phyloP scores from a whole-genome alignment of 2,888 invertebrate species.

The Pseudolycoriella hygida region DNA sequence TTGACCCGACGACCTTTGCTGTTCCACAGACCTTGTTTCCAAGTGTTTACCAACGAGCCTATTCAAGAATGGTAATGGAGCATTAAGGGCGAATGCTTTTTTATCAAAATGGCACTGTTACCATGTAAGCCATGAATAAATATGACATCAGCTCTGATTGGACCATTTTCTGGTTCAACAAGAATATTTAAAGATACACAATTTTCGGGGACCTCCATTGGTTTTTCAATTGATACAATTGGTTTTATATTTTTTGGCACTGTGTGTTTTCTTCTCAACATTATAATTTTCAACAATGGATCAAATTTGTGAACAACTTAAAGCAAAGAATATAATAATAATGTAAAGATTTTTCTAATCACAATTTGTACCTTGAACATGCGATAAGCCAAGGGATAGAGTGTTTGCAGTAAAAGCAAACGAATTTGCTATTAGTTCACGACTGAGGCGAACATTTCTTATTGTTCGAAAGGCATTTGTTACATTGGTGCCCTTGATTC shows the following conservation, averaged over 20 bases:
- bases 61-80: conserved; percentile 12
- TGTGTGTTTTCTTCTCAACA: conserved; percentile 20
- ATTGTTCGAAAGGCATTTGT: conserved; percentile 16
- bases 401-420: conserved; percentile 27
- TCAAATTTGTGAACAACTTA: conserved; percentile 19
- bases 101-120: conserved; percentile 17
- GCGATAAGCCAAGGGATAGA: conserved; percentile 24
- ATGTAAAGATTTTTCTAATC: background rate
- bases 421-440: conserved; percentile 23
- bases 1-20: conserved; percentile 25
- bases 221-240: background rate
- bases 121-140: conserved; percentile 70
- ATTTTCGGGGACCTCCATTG: conserved; percentile 13
- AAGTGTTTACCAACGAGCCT: conserved; percentile 62
- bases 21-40: conserved; percentile 61
- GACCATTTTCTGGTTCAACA: conserved; percentile 23
- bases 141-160: conserved; percentile 46
- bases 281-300: conserved; percentile 24
- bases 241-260: background rate
- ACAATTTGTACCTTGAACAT: conserved; percentile 22
- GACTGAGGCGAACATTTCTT: conserved; percentile 20
- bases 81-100: too few species aligned
- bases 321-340: background rate
- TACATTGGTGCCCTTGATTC: too few species aligned
- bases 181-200: conserved; percentile 24